A percentile compares a stretch with the other conserved stretches of the same genome.
Conservation (phyloP, 30 jellyfish, hydroid and myxozoan genomes). For the Haliclystus octoradiatus region DNA sequence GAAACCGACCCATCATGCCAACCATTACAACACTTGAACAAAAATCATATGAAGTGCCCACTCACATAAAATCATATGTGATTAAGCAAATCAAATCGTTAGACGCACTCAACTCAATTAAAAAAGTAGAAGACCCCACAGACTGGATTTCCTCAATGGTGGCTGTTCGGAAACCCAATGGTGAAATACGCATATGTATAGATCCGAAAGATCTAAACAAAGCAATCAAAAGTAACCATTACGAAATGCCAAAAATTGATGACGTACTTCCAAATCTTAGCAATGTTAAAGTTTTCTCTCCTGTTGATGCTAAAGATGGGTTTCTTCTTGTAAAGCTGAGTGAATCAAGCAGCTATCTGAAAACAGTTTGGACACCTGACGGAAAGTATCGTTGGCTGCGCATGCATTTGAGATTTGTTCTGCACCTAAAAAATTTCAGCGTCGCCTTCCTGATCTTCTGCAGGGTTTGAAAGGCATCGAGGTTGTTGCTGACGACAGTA, state of each 20-base stretch:
- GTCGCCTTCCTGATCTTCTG: conserved; percentile 8
- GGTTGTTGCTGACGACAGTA: conserved; percentile 24
- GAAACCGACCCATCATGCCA: too few species aligned
- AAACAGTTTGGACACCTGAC: conserved; percentile 26
- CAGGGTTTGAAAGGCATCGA: conserved; percentile 15
- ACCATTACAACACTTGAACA: too few species aligned
- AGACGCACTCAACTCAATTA: conserved; percentile 11
- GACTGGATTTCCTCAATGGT: too few species aligned
- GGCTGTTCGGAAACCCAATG: conserved; percentile 30
- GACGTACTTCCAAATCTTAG: conserved; percentile 10
- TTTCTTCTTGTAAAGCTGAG: conserved; percentile 3
- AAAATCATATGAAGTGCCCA: conserved; percentile 13
- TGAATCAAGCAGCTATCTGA: conserved; percentile 11
- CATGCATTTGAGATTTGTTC: conserved; percentile 8
- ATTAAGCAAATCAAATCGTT: conserved; percentile 10
- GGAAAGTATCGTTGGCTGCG: too few species aligned
- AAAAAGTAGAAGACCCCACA: conserved; percentile 18
- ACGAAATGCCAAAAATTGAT: too few species aligned
- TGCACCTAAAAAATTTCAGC: conserved; percentile 30
- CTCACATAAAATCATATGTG: conserved; percentile 3
- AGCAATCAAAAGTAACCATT: conserved; percentile 21
- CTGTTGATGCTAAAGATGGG: conserved; percentile 20
- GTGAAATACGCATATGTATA: conserved; percentile 18
- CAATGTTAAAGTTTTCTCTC: conserved; percentile 10
- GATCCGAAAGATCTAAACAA: conserved; percentile 27